These are phyloP conservation scores for Ericerus pela DNA, from an alignment of 1,140 invertebrate genomes.

Conservation along the genomic window DNA sequence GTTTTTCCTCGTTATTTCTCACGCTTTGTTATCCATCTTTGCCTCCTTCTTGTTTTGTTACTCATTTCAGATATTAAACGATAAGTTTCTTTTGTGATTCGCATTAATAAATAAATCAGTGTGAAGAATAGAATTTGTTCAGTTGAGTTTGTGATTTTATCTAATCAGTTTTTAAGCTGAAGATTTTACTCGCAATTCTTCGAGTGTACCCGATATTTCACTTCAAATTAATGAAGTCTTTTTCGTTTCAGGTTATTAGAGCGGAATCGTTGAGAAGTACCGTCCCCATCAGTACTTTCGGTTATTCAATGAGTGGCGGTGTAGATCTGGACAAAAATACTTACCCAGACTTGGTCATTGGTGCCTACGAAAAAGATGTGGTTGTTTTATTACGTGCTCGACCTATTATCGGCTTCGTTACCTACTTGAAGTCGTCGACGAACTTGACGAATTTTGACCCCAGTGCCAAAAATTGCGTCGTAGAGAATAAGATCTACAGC, in stretches of 20 bases:
- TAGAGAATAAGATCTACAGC: slow-evolving; percentile 42
- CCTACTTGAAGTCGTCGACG: slow-evolving; percentile 42
- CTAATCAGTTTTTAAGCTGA: too few relatives aligned
- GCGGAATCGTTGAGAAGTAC: slow-evolving; percentile 31
- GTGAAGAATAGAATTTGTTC: too few relatives aligned
- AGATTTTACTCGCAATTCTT: too few relatives aligned
- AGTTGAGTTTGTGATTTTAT: too few relatives aligned
- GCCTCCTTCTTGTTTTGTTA: too few relatives aligned
- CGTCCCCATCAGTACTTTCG: slow-evolving; percentile 52
- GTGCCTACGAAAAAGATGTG: slow-evolving; percentile 66
- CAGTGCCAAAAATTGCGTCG: slow-evolving; percentile 49
- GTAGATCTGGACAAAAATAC: slow-evolving; percentile 80
- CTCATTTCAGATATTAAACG: too few relatives aligned
- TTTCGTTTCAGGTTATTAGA: slow-evolving; percentile 36
- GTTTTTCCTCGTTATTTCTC: too few relatives aligned
- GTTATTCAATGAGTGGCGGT: slow-evolving; percentile 75
- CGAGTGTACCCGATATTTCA: neutral
- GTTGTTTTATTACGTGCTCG: slow-evolving; percentile 58
- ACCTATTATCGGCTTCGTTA: slow-evolving; percentile 69
- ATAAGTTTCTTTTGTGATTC: too few relatives aligned
- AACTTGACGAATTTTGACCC: slow-evolving; percentile 65
- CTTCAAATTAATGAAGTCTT: neutral
- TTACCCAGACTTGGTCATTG: slow-evolving; percentile 80
- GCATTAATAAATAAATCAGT: too few relatives aligned
- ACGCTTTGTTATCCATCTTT: too few relatives aligned